A percentile compares a stretch with the other conserved stretches of the same genome.
phyloP scores from a whole-genome alignment of 1,140 invertebrate genomes.

The Aphelenchoides avenae region DNA sequence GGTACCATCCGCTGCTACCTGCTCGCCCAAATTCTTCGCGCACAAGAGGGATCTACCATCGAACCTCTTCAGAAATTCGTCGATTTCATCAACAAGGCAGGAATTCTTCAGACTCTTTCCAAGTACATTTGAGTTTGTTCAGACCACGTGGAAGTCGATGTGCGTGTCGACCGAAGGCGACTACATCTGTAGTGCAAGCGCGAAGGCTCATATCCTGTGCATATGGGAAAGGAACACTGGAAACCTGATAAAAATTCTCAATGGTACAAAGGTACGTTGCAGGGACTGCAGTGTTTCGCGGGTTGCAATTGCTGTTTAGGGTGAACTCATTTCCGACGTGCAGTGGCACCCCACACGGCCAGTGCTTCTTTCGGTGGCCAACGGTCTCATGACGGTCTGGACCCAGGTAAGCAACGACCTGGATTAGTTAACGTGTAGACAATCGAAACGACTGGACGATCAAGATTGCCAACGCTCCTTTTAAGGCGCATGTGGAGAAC shows the following conservation, averaged over 20 bases:
- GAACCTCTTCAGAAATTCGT: conserved; percentile 39
- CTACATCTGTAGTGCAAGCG: conserved; percentile 96
- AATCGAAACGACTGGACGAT: no score
- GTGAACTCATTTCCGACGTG: conserved; percentile 54
- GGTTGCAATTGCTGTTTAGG: no score
- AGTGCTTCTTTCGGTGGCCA: conserved; percentile 78
- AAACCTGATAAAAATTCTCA: conserved; percentile 95
- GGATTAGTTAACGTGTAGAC: no score
- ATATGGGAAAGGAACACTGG: conserved; percentile 98
- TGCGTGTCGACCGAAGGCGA: conserved; percentile 99
- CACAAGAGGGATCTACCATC: conserved; percentile 12
- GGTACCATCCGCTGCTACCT: conserved; percentile 36
- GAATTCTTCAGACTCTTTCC: no score
- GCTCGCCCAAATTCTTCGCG: conserved; percentile 26
- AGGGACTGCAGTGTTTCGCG: no score
- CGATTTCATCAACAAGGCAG: conserved; percentile 43
- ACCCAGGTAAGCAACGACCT: conserved; percentile 38
- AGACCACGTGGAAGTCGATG: conserved; percentile 90
- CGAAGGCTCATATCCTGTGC: conserved; percentile 90
- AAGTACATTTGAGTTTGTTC: no score
- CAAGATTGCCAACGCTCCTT: no score
- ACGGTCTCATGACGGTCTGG: conserved; percentile 59
- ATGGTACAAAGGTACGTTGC: conserved; percentile 96
- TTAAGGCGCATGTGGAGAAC: conserved; percentile 71
- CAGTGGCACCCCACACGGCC: conserved; percentile 86